Conservation (phyloP, 2,888 invertebrate species). For the Dicranocentrus wangi region DNA sequence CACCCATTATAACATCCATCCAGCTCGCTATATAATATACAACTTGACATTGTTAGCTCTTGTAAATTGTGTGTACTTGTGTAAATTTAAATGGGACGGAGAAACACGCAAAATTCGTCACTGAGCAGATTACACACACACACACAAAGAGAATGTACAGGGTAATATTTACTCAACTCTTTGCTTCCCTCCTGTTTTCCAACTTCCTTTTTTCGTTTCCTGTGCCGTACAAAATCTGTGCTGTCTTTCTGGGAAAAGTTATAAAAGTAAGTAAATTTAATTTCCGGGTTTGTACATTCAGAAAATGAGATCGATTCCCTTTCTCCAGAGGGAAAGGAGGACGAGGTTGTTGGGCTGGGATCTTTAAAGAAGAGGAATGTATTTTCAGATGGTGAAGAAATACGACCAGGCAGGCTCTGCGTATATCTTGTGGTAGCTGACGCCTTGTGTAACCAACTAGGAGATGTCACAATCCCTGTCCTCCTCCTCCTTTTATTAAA, state of each 20-base stretch:
- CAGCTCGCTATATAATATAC: too few relatives aligned
- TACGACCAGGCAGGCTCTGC: too few relatives aligned
- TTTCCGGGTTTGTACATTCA: constrained; percentile 63
- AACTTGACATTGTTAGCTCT: not conserved
- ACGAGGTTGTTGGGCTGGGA: not conserved
- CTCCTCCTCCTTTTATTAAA: too few relatives aligned
- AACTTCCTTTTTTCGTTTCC: constrained; percentile 34
- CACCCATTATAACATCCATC: too few relatives aligned
- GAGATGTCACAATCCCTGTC: too few relatives aligned
- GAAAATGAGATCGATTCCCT: constrained; percentile 58
- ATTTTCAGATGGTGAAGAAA: too few relatives aligned
- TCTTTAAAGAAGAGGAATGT: too few relatives aligned
- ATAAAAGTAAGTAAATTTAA: constrained; percentile 66
- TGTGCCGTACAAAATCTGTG: constrained; percentile 36
- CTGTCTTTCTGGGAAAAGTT: constrained; percentile 40
- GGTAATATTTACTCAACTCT: constrained; percentile 37
- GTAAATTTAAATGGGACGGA: too few relatives aligned
- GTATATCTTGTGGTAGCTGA: too few relatives aligned
- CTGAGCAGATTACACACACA: too few relatives aligned
- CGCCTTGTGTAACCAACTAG: too few relatives aligned
- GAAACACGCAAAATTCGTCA: too few relatives aligned
- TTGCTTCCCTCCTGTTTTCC: constrained; percentile 18
- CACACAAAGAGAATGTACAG: not conserved
- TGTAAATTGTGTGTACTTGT: not conserved
- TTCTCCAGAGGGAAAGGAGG: constrained; percentile 25